These are phyloP conservation scores for Drosophila fulvimacula DNA, from an alignment of 2,888 invertebrate genomes.

Conservation along the genomic window DNA sequence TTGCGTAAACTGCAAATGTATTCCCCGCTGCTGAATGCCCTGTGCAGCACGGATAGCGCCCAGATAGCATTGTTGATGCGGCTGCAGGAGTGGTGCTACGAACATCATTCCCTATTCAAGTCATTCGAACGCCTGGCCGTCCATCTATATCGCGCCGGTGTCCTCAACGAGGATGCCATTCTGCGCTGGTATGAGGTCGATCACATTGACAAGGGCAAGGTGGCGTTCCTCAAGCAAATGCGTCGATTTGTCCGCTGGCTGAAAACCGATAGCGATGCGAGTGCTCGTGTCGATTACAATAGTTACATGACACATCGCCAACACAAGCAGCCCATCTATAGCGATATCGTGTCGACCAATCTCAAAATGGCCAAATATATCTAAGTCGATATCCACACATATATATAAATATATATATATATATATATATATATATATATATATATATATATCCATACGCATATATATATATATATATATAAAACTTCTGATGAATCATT, in stretches of 20 bases:
- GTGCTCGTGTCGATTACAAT: slow-evolving; percentile 16
- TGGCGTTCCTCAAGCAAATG: slow-evolving; percentile 44
- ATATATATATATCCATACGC: neutral
- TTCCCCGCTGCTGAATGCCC: slow-evolving; percentile 26
- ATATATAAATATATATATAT: neutral
- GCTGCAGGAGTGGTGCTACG: slow-evolving; percentile 43
- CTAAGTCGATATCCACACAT: neutral
- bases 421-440: neutral
- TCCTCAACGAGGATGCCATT: slow-evolving; percentile 44
- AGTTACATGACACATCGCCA: slow-evolving; percentile 12
- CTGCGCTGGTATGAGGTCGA: slow-evolving; percentile 40
- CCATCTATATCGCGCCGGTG: slow-evolving; percentile 24
- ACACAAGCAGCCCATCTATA: slow-evolving; percentile 21
- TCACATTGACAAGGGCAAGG: slow-evolving; percentile 45
- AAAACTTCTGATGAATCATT: neutral
- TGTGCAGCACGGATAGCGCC: slow-evolving; percentile 26
- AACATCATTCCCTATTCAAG: slow-evolving; percentile 31
- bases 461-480: neutral
- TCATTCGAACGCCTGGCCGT: slow-evolving; percentile 34
- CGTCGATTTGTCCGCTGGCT: slow-evolving; percentile 35
- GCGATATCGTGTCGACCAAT: slow-evolving; percentile 19
- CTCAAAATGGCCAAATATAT: slow-evolving; percentile 11
- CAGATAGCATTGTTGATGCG: slow-evolving; percentile 34
- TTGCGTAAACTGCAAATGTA: slow-evolving; percentile 24
- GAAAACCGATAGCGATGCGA: slow-evolving; percentile 19